phyloP scores from a whole-genome alignment of 2,113 vertebrate genomes.

The Nesogale talazaci region DNA sequence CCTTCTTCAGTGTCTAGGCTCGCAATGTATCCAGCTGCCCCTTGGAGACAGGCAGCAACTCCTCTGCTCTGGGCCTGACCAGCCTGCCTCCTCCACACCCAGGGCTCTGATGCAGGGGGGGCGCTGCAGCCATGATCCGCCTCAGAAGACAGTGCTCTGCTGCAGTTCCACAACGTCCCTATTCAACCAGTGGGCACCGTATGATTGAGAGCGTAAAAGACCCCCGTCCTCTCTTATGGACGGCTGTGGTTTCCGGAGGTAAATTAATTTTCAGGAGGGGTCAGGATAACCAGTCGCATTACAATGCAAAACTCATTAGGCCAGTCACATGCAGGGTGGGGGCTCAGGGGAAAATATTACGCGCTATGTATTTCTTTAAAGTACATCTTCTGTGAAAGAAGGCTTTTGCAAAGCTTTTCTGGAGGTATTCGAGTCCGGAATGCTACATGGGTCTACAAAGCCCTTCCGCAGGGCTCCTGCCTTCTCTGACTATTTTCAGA shows the following conservation, averaged over 20 bases:
- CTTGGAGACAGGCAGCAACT: no score
- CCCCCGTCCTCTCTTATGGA: slow-evolving; percentile 28
- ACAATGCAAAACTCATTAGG: slow-evolving; percentile 12
- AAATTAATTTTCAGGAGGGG: slow-evolving; percentile 55
- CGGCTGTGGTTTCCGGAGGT: slow-evolving; percentile 52
- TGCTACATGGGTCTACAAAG: neutral
- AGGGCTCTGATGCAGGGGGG: slow-evolving; percentile 17
- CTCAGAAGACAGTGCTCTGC: slow-evolving; percentile 53
- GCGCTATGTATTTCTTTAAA: neutral
- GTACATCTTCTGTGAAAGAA: neutral
- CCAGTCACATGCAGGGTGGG: neutral
- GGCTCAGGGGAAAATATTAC: slow-evolving; percentile 31
- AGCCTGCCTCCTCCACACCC: neutral
- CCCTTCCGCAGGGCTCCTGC: neutral
- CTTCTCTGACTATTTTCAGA: neutral
- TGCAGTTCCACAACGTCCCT: slow-evolving; percentile 61
- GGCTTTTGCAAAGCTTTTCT: neutral
- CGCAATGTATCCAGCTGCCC: no score
- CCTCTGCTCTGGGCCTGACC: neutral
- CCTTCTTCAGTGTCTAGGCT: no score
- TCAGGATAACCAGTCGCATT: slow-evolving; percentile 50
- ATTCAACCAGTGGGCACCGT: slow-evolving; percentile 65
- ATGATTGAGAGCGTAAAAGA: slow-evolving; percentile 58
- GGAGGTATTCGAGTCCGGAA: slow-evolving; percentile 18
- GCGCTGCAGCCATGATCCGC: slow-evolving; percentile 20